Conservation (phyloP, 30 jellyfish, hydroid and myxozoan genomes). For the Catostylus mosaicus region DNA sequence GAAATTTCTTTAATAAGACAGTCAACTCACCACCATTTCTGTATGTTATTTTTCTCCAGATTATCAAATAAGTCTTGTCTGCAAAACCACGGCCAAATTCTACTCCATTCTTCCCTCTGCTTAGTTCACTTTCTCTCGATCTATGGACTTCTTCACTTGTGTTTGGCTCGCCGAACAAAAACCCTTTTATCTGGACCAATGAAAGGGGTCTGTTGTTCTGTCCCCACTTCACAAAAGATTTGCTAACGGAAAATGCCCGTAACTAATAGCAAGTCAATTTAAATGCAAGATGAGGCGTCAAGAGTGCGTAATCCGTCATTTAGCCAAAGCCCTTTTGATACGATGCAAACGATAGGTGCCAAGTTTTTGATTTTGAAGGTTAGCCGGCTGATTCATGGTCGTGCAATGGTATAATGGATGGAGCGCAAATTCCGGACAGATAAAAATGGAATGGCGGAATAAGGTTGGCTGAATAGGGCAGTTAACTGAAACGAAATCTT, state of each 20-base stretch:
- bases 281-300: neutral
- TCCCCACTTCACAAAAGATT: neutral
- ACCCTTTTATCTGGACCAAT: neutral
- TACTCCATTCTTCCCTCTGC: neutral
- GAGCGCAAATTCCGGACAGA: too few species aligned
- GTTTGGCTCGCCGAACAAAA: conserved; percentile 6
- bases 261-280: neutral
- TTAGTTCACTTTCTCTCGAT: too few species aligned
- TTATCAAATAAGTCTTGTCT: neutral
- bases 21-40: neutral
- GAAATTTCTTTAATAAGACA: neutral
- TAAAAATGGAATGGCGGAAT: too few species aligned
- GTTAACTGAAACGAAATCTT: too few species aligned
- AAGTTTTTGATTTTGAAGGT: neutral
- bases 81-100: neutral
- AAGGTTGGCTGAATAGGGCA: too few species aligned
- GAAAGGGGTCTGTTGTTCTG: neutral
- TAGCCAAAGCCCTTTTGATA: neutral
- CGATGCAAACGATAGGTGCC: conserved; percentile 9
- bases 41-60: neutral
- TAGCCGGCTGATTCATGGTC: neutral
- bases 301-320: neutral
- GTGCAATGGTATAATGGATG: neutral
- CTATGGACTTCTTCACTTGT: neutral
- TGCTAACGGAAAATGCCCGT: neutral